These are phyloP conservation scores for Drosophila kambysellisi DNA, from an alignment of 2,888 invertebrate genomes.

Conservation along the genomic window DNA sequence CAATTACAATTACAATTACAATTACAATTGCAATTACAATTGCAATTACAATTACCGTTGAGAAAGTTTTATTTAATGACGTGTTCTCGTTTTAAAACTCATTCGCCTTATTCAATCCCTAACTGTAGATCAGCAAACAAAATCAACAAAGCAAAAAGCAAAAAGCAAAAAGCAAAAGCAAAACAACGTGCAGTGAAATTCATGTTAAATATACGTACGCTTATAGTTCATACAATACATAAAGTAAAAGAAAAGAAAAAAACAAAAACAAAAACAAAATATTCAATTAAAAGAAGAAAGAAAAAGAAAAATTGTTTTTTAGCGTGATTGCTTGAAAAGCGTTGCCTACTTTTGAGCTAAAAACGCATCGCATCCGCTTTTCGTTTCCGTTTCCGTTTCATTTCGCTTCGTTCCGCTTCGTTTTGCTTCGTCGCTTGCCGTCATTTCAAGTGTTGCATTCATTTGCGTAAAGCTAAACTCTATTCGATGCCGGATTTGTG, in stretches of 20 bases:
- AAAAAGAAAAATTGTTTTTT: slow-evolving; percentile 26
- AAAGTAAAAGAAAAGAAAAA: slow-evolving; percentile 4
- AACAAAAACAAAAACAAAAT: background rate
- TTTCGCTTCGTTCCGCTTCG: slow-evolving; percentile 39
- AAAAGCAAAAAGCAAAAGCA: slow-evolving; percentile 2
- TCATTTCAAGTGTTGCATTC: slow-evolving; percentile 25
- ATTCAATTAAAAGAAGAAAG: slow-evolving; percentile 32
- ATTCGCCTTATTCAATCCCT: slow-evolving; percentile 32
- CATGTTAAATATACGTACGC: slow-evolving; percentile 20
- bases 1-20: no score
- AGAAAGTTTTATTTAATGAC: slow-evolving; percentile 38
- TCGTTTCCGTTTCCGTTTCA: slow-evolving; percentile 26
- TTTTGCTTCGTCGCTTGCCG: slow-evolving; percentile 22
- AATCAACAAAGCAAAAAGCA: slow-evolving; percentile 9
- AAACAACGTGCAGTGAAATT: slow-evolving; percentile 44
- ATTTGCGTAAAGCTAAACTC: slow-evolving; percentile 40
- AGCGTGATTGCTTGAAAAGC: slow-evolving; percentile 55
- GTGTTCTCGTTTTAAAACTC: slow-evolving; percentile 34
- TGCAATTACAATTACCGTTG: slow-evolving; percentile 32
- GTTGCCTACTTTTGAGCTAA: slow-evolving; percentile 60
- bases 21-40: no score
- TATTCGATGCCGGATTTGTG: slow-evolving; percentile 27
- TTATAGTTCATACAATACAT: slow-evolving; percentile 34
- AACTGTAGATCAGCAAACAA: slow-evolving; percentile 32
- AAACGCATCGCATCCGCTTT: slow-evolving; percentile 50